A percentile compares a stretch with the other conserved stretches of the same genome.
Conservation (phyloP, 2,888 invertebrate species). For the Tetheella fluctuosa region DNA sequence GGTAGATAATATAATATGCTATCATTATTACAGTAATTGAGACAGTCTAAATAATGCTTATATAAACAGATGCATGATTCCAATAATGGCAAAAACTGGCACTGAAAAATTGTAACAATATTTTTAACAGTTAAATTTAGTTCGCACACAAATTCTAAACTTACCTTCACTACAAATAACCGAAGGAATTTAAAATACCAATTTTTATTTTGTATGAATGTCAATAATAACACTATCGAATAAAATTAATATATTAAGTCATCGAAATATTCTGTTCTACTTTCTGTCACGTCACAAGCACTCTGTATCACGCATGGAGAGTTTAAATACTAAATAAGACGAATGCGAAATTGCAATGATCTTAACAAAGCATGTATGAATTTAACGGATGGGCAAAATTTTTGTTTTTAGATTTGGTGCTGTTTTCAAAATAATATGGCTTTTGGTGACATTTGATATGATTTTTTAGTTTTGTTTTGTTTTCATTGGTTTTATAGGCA, state of each 20-base stretch:
- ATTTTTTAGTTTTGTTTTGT: background rate
- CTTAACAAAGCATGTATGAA: slow-evolving; percentile 3
- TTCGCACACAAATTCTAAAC: background rate
- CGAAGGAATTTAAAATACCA: background rate
- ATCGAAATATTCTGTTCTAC: background rate
- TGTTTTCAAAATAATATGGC: slow-evolving; percentile 2
- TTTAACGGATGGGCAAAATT: background rate
- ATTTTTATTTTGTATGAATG: background rate
- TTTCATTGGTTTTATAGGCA: background rate
- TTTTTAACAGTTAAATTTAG: background rate
- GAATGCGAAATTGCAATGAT: background rate
- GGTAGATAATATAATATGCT: background rate
- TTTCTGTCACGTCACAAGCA: background rate
- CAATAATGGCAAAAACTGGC: background rate
- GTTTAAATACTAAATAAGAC: background rate
- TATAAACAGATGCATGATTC: background rate
- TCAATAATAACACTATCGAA: background rate
- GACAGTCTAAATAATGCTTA: background rate
- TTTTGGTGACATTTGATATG: background rate
- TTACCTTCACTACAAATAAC: background rate
- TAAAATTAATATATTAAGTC: background rate
- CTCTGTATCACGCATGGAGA: background rate
- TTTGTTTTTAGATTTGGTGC: background rate
- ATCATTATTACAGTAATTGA: background rate
- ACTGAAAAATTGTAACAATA: background rate